Evolutionary conservation across 1,140 invertebrate species (phyloP), one percentile per base, ranked within the genome.

Genomic region (Drosophila nigrodunni): DNA sequence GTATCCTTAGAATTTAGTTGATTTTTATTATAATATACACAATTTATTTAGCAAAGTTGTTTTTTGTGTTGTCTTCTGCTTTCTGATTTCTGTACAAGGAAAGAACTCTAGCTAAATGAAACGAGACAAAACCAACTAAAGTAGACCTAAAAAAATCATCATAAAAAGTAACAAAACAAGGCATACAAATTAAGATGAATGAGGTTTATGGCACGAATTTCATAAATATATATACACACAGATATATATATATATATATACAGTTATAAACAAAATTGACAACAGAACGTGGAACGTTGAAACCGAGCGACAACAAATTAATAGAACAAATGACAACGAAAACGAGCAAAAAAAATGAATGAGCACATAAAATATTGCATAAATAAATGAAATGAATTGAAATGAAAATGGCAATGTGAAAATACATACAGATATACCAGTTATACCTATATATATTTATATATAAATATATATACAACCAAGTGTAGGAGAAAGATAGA

Each of bases 361-460:
- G 85, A 80, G 71, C 85, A 88, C 83, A 89, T 89, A 89, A 88
- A 88, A 88, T 80, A 88, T 89, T 89, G 85, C 85, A 88, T 88
- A 88, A 88, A 88, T 88, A 88, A 88, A 89, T 85, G 74, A 88
- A 55, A 88, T 88, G 85, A 88, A 88, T 88, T 89, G 69, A 88
- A 88, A 89, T 89, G 81, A 83, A 88, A 88, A 88, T 89, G 85
- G 83, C 80, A 82, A 86, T 82, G 82, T 70, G 68, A 76, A 78
- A 78, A 88, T 67, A 81, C 55, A 73, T 55, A 52, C 30, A 49
- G 37, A 66, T 58, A 58, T 58, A 65, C 25, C 25, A 30, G 25
- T 2, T 30, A 30, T 30, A 30, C 25, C 25, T 59, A 41, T 25
- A 44, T 44, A 55, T 61, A 64, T 44, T 21, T 66, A 39, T 68